Evolutionary conservation across 1,140 invertebrate genomes (phyloP).

Genomic region (Ylistrum balloti): DNA sequence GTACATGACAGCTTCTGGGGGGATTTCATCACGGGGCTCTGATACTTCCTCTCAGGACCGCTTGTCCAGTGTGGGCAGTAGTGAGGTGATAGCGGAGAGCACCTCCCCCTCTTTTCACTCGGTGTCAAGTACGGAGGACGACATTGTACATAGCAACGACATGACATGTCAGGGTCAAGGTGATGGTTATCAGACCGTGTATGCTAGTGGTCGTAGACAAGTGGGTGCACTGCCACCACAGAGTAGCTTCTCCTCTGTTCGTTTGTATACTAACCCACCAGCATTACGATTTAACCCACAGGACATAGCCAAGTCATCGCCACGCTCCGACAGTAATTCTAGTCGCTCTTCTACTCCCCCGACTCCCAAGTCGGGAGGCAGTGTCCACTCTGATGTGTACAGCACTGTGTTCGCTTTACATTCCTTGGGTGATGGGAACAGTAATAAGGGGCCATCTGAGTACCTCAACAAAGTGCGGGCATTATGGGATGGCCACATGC

Average conservation of each 20-base stretch:
- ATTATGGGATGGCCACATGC: slow-evolving; percentile 76
- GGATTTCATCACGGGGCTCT: slow-evolving; percentile 46
- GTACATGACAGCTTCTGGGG: slow-evolving; percentile 45
- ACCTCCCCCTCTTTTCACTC: slow-evolving; percentile 50
- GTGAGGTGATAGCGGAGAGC: slow-evolving; percentile 45
- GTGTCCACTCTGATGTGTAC: slow-evolving; percentile 80
- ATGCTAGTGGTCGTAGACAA: slow-evolving; percentile 33
- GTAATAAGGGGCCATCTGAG: slow-evolving; percentile 66
- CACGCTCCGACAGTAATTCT: slow-evolving; percentile 33
- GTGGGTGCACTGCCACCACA: slow-evolving; percentile 6
- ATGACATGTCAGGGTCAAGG: slow-evolving; percentile 14
- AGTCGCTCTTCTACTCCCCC: slow-evolving; percentile 50
- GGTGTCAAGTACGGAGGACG: slow-evolving; percentile 37
- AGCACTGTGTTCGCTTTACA: slow-evolving; percentile 79
- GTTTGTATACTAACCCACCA: slow-evolving; percentile 43
- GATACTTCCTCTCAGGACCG: slow-evolving; percentile 43
- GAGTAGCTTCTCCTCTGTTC: slow-evolving; percentile 37
- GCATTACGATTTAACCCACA: slow-evolving; percentile 60
- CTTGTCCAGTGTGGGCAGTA: slow-evolving; percentile 50
- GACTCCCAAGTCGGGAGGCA: slow-evolving; percentile 63
- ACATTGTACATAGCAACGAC: slow-evolving; percentile 27
- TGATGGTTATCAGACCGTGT: slow-evolving; percentile 32
- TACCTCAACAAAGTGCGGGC: slow-evolving; percentile 77
- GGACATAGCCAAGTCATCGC: slow-evolving; percentile 50
- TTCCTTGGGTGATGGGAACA: slow-evolving; percentile 72